Conservation (phyloP, 2,797 vertebrate species). For the Acrossocheilus wenchowensis region DNA sequence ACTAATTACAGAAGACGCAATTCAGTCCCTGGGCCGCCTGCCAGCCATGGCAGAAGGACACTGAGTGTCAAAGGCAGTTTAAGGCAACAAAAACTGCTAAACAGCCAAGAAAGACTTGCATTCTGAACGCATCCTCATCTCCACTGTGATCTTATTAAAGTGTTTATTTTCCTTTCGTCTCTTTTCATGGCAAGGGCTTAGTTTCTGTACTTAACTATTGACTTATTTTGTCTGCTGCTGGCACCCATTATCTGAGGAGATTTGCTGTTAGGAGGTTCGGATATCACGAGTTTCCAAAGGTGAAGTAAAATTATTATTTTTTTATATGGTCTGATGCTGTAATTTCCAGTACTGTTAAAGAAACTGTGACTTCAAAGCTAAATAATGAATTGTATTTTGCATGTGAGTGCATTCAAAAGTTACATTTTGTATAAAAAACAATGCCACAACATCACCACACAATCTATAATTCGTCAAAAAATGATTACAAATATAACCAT, state of each 20-base stretch:
- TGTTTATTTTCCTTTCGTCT: constrained; percentile 26
- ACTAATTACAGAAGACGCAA: constrained; percentile 75
- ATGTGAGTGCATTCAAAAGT: neutral
- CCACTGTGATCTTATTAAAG: constrained; percentile 46
- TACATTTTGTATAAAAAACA: neutral
- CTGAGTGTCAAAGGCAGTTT: constrained; percentile 70
- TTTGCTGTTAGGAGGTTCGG: neutral
- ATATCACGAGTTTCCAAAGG: neutral
- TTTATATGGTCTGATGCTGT: neutral
- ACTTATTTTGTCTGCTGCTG: constrained; percentile 5
- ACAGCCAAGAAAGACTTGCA: constrained; percentile 50
- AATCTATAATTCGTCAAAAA: neutral
- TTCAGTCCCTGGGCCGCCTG: constrained; percentile 69
- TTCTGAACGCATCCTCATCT: constrained; percentile 58
- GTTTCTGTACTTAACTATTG: constrained; percentile 37
- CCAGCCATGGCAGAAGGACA: constrained; percentile 74
- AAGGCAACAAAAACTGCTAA: constrained; percentile 63
- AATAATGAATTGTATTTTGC: neutral
- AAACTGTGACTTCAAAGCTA: neutral
- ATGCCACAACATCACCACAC: neutral
- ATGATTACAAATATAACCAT: neutral
- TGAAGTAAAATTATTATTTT: neutral
- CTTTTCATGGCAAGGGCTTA: constrained; percentile 12
- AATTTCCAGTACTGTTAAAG: neutral
- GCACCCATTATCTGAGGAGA: neutral